Evolutionary conservation across 2,888 invertebrate species (phyloP), one percentile per base, ranked within the genome.

Genomic region (Amphipoea oculea): DNA sequence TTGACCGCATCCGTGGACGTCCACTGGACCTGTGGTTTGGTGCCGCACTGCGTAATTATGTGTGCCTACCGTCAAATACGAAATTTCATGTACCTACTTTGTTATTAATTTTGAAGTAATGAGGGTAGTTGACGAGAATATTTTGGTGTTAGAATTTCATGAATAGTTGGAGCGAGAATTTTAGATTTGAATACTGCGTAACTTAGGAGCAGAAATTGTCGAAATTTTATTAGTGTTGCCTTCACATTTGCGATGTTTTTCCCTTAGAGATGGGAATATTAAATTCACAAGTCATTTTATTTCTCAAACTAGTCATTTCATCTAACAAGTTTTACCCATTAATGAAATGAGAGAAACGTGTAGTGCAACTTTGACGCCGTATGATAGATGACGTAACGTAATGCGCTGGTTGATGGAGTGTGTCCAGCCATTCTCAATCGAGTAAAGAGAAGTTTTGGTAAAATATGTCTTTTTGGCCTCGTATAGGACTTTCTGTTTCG

Each of bases 11-110:
- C 81, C 69, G 63, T 57, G 72, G 71, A 72, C 69, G 48, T 79
- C 71, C 66, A 60, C 62, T 76, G 75, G 60, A 23, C 45, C 66
- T 82, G 88, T n/a, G 87, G 88, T 82, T 57, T 51, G 57, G 12
- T 71, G 70, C 73, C 88, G 88, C 85, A 89, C 70, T 88, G 85
- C 81, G 83, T 89, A 89, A 85, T 88, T 87, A 82, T 81, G 81
- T 79, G 60, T 71, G 12, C 67, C 73, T 70, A 42, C 66, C 63
- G 69, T 69, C 73, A 45, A 81, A 82, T 73, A 73, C 69, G 51
- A 51, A 65, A 84, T 66, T 79, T 68, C 60, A 60, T 54, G 29
- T 73, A 74, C 29, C 29, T 29, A 29, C 48, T 71, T 66, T 51
- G 62, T 72, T 57, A 74, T 86, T 76, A 79, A 84, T 79, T 76